These are phyloP conservation scores for Aphis gossypii DNA, from an alignment of 1,140 invertebrate genomes.

Conservation along the genomic window DNA sequence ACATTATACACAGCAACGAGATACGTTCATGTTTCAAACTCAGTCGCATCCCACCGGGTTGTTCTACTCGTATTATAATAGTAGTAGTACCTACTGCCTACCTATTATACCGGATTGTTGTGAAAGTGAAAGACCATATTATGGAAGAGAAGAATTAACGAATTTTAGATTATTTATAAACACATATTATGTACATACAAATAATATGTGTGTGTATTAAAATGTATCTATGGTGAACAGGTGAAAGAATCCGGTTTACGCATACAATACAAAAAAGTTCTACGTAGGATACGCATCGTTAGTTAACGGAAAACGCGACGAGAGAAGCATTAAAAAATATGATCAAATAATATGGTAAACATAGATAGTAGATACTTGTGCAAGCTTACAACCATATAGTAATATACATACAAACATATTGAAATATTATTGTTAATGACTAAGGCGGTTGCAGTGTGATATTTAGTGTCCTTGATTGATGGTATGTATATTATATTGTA, in stretches of 20 bases:
- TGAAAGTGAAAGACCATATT: slow-evolving; percentile 43
- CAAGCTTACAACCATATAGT: background rate
- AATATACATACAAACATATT: background rate
- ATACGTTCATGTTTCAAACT: background rate
- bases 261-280: background rate
- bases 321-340: background rate
- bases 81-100: background rate
- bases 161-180: background rate
- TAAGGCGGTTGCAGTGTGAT: background rate
- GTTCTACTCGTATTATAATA: background rate
- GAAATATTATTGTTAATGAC: background rate
- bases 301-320: background rate
- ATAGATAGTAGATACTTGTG: background rate
- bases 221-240: background rate
- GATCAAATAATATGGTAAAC: background rate
- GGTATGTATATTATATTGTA: background rate
- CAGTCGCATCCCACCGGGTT: background rate
- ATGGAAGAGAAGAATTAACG: slow-evolving; percentile 7
- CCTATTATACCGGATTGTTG: slow-evolving; percentile 26
- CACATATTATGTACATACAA: background rate
- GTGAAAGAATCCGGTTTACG: slow-evolving; percentile 3
- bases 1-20: background rate
- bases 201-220: background rate
- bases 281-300: background rate
- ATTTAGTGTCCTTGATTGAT: slow-evolving; percentile 5